A percentile compares a stretch with the other conserved stretches of the same genome.
Conservation (phyloP, 2,113 vertebrate genomes). For the Rhinopithecus roxellana region DNA sequence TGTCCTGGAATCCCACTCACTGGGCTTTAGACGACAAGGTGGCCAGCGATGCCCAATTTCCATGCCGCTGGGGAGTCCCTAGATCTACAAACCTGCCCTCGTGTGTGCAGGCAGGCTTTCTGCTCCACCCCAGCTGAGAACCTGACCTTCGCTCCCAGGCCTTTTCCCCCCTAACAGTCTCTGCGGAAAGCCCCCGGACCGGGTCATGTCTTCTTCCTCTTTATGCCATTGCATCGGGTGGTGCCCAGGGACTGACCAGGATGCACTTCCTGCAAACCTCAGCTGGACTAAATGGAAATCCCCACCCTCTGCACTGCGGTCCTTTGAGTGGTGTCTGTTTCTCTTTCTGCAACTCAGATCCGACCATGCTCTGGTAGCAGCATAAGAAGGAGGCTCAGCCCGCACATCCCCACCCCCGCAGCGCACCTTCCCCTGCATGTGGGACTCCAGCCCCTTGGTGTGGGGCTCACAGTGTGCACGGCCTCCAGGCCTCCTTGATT, state of each 20-base stretch:
- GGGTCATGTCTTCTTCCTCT: accelerated
- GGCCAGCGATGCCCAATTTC: neutral
- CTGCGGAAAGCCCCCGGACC: neutral
- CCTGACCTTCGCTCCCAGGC: accelerated
- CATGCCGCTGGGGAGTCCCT: no score
- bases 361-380: neutral
- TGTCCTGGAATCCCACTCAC: accelerated
- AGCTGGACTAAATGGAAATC: neutral
- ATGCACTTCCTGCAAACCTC: neutral
- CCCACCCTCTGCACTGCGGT: accelerated
- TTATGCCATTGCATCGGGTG: accelerated
- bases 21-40: accelerated
- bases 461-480: accelerated
- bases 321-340: accelerated
- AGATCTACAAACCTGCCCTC: accelerated
- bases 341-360: no score
- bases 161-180: accelerated
- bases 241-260: neutral
- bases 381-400: neutral
- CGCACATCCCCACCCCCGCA: accelerated
- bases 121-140: accelerated
- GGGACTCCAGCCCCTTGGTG: no score
- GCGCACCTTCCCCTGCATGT: neutral
- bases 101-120: no score
- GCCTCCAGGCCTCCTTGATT: neutral